These are phyloP conservation scores for Heliconius ethilla DNA, from an alignment of 2,888 invertebrate genomes.

Conservation along the genomic window DNA sequence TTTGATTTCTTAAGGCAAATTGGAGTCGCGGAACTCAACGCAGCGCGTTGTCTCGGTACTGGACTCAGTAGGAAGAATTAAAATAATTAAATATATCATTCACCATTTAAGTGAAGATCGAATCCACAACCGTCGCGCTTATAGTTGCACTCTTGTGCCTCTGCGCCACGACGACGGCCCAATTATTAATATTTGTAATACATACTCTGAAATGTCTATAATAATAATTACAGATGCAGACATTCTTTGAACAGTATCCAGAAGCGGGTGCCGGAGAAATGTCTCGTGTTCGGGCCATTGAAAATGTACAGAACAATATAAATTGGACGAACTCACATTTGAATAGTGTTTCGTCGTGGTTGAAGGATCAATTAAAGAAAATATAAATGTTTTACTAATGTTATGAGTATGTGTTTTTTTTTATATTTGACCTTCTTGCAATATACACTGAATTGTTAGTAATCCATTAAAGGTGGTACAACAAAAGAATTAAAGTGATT, in stretches of 20 bases:
- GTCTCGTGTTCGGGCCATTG: conserved; percentile 88
- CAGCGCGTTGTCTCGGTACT: too few species aligned
- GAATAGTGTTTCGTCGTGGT: conserved; percentile 83
- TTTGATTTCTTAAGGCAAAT: too few species aligned
- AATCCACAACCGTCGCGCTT: not conserved
- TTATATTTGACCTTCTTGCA: not conserved
- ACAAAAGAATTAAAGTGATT: not conserved
- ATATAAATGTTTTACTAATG: not conserved
- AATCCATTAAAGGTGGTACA: not conserved
- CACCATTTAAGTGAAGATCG: not conserved
- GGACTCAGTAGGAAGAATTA: too few species aligned
- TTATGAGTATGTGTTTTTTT: not conserved
- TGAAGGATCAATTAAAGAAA: conserved; percentile 54
- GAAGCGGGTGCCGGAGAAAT: conserved; percentile 92
- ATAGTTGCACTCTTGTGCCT: not conserved
- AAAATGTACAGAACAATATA: conserved; percentile 90
- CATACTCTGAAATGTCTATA: not conserved
- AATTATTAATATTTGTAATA: not conserved
- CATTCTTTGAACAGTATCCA: conserved; percentile 89
- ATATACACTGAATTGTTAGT: not conserved
- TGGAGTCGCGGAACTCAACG: too few species aligned
- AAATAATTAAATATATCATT: not conserved
- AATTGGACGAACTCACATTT: conserved; percentile 87
- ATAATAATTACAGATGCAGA: conserved; percentile 82
- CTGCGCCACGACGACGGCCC: not conserved